A percentile compares a stretch with the other conserved stretches of the same genome.
phyloP scores from a whole-genome alignment of 2,113 vertebrate species.

The Thamnophis sirtalis region DNA sequence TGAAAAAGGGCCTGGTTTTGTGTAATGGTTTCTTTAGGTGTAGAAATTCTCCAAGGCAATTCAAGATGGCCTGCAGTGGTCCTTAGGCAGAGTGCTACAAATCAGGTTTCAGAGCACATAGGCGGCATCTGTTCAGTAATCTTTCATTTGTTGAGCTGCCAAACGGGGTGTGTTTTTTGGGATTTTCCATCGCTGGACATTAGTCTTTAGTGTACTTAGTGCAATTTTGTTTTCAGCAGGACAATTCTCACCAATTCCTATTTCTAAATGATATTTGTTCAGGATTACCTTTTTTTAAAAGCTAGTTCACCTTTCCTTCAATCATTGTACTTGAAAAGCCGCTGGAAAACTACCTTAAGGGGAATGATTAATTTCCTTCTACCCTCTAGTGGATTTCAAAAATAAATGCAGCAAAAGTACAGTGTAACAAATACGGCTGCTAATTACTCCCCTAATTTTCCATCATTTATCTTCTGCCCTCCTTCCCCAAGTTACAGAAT shows the following conservation, averaged over 20 bases:
- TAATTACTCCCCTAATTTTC: not conserved
- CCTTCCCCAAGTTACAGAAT: not conserved
- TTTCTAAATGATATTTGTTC: not conserved
- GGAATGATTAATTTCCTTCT: not conserved
- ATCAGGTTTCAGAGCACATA: not conserved
- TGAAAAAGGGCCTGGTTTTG: not conserved
- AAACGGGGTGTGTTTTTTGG: not conserved
- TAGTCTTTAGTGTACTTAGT: not conserved
- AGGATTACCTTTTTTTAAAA: not conserved
- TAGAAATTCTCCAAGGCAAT: not conserved
- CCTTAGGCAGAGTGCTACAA: not conserved
- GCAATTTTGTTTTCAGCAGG: not conserved
- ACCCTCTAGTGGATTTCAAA: not conserved
- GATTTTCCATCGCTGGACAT: not conserved
- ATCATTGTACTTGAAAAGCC: not conserved
- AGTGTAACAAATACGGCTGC: not conserved
- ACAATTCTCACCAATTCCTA: not conserved
- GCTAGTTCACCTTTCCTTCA: not conserved
- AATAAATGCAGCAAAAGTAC: fast-evolving
- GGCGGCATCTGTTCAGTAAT: not conserved
- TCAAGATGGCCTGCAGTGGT: not conserved
- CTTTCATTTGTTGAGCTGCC: not conserved
- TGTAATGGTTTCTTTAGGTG: not conserved
- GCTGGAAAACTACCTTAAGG: not conserved
- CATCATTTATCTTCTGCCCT: not conserved